phyloP scores from a whole-genome alignment of 2,113 vertebrate species.

The Lasiurus borealis region DNA sequence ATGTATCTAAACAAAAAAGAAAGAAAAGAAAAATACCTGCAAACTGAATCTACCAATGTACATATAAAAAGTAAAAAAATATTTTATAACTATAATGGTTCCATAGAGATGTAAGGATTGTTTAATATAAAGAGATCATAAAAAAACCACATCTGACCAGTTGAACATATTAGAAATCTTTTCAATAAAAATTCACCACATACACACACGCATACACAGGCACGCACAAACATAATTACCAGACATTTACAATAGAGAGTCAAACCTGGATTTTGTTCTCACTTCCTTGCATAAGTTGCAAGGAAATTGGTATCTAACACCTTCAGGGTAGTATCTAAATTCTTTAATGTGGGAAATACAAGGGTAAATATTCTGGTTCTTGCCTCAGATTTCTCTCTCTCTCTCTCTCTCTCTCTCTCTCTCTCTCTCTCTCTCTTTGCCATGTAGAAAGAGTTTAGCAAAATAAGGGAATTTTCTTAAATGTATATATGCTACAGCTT shows the following conservation, averaged over 20 bases:
- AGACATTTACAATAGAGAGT: background rate
- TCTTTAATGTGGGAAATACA: background rate
- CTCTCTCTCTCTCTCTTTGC: background rate
- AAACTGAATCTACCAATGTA: background rate
- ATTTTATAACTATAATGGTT: background rate
- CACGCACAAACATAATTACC: background rate
- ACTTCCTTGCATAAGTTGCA: background rate
- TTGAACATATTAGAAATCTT: background rate
- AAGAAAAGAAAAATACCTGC: background rate
- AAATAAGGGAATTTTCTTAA: background rate
- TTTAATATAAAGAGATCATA: background rate
- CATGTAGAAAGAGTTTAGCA: background rate
- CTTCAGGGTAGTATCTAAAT: background rate
- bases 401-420: no score
- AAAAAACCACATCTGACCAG: background rate
- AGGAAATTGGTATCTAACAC: background rate
- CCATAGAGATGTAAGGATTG: background rate
- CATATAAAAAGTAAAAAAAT: background rate
- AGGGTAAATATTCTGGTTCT: background rate
- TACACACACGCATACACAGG: no score
- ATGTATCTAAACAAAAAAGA: background rate
- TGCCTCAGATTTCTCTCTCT: background rate
- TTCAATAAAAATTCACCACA: background rate
- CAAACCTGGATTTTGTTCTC: background rate
- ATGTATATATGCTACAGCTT: background rate